Evolutionary conservation across 1,140 invertebrate species (phyloP), one percentile per base, ranked within the genome.

Genomic region (Bombus soroeensis): DNA sequence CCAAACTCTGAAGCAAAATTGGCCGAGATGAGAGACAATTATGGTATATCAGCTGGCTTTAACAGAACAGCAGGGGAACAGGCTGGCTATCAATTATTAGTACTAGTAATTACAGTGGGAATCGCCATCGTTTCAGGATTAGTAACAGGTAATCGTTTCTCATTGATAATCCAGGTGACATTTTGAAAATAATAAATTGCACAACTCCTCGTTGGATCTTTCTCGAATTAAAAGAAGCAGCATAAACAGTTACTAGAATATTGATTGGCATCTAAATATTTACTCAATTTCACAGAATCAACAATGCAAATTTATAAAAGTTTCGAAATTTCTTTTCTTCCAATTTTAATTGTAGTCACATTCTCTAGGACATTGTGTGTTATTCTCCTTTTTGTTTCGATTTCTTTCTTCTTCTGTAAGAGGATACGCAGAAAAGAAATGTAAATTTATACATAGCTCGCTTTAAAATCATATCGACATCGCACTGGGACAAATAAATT

Each of bases 41-140:
- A 93, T 74, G 87, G 89, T 64, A 92, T 94, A 89, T 86, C 87
- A 66, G 85, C 92, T 83, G 97, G 97, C 0, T 88, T 95, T 9
- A 96, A 96, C 53, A 95, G 98, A 85, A 96, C 96, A 41, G 97
- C 97, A 8, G 92, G 91, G 28, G 91, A 95, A n/a, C 98, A 99
- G 95, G 98, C 97, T 3, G 96, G 96, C 13, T 98, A 97, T 95
- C 98, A 99, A 96, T 94, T 98, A 70, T 94, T 97, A 10, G 97
- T 97, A 4, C 95, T 99, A 13, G 95, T 94, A 8, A 93, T 97
- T 10, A 98, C 98, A 1, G 74, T 99, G 2, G 93, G 93, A 15
- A 95, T 98, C 43, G 97, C 98, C 66, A 95, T 98, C 57, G 95
- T 97, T 78, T 97, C 97, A n/a, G 98, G 98, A 72, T 92, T 97